Base-by-base conservation (phyloP, 37 sponge, comb jelly and placozoan genomes). In the Amphimedon queenslandica region DNA sequence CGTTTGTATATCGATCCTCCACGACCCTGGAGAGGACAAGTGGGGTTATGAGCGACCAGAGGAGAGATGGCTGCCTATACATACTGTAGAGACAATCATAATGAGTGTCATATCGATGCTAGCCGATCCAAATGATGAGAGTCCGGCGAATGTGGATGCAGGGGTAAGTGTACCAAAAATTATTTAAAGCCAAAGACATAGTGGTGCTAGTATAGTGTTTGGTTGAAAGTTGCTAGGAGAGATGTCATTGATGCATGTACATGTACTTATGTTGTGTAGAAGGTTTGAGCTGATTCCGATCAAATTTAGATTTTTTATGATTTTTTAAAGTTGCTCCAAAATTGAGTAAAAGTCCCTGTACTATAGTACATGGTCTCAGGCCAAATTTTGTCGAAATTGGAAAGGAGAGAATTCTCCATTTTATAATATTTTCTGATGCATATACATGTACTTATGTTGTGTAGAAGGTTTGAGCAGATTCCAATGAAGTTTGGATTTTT, bases 81-180 rank as follows among this genome's bases (percentile, higher is more conserved):
- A 97, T 87, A 97, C 98, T 0, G 95, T 97, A 25, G 98, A 97
- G 75, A 93, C 98, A 18, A 93, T 97, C 57, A 74, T 94, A 18
- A 74, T 97, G 70, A 93, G 95, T 83, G 98, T 97, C n/a, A 97
- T 97, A 32, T 90, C 95, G 64, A 93, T 97, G 95, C 64, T 97
- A 42, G 88, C 98, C 24, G 94, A 94, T 67, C 98, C 96, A 29
- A 98, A 98, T 53, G 93, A 88, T n/a, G 91, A 93, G 65, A 89
- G 93, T 58, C 96, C 99, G 38, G 99, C 99, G 20, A 98, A 98
- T 70, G 92, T 98, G 0, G 96, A 91, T 69, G 99, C 99, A 42
- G 99, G 93, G 30, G 99, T 98, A 53, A 87, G 98, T 83, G 20
- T 55, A 25, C 8, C 53, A 18, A 47, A 47, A 8, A 47, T 47